Evolutionary conservation across 2,888 invertebrate species (phyloP), one percentile per base, ranked within the genome.

Genomic region (Xanthia icteritia): DNA sequence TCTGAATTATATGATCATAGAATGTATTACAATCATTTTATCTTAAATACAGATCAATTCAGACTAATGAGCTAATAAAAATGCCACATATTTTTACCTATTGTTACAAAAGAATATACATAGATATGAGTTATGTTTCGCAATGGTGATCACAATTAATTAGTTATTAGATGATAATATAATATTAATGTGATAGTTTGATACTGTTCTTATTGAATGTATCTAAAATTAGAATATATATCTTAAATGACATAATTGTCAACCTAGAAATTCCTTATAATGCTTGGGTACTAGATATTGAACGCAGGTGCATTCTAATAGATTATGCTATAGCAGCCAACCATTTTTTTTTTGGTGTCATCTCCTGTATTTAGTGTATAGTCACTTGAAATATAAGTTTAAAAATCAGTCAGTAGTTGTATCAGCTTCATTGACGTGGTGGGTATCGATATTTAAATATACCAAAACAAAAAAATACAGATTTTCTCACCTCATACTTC

Each of bases 31-130:
- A 51, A 51, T 23, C 8, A 51, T 23, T 5, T 51, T 23, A 51
- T 9, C 9, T 23, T 23, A 51, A 51, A 79, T 51, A 27, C 39
- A 73, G 72, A 70, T 36, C 45, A 54, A 17, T 42, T 5, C 17
- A 61, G 9, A 61, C 66, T 82, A 83, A 84, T 80, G 79, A 75
- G 56, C 0, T 70, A 39, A 45, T 77, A 79, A 83, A 83, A 83
- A 80, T 75, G 67, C 61, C 39, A 63, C 13, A 27, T 42, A 39
- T 73, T 58, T 31, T 8, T 51, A 48, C 45, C 27, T 13, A 36
- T 13, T 60, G 15, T 65, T 69, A 61, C 54, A 42, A 73, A 83
- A 48, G 6, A 3, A 31, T 15, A 23, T 45, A 39, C 39, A 6
- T 9, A 60, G 13, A 4, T 36, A 51, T 58, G 54, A 15, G 17